Evolutionary conservation across 2,797 vertebrate genomes (phyloP), one percentile per base, ranked within the genome.

Genomic region (Halcyon badia): DNA sequence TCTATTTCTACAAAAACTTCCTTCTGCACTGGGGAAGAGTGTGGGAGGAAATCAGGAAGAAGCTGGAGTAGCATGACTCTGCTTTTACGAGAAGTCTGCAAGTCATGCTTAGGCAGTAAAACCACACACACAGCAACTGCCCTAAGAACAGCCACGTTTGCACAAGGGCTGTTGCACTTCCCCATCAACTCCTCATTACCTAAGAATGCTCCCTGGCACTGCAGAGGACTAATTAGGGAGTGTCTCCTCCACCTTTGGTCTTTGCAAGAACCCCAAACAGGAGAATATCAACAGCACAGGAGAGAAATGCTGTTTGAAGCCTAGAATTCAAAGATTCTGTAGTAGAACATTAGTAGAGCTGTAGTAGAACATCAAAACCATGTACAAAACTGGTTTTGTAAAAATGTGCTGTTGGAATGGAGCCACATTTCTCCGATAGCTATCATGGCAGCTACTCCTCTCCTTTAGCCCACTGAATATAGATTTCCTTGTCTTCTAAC

Each of bases 101-200:
- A 96, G 94, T 94, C 92, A 95, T 4, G 68, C 71, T 94, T 60
- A 78, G 5, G 83, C 87, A 87, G 61, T 57, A 37, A 91, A 65
- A 61, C 49, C 73, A 46, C 41, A 12, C n/a, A 12, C 14, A 30
- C 15, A 93, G 82, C 52, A 48, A 48, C 48, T 91, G 46, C 79
- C 77, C 65, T 41, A 33, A 20, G 44, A 57, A 51, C 0, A 0
- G 54, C 72, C 15, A 4, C 1, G 49, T 82, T 92, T 95, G 75
- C 83, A 54, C 42, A 90, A 52, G 84, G 72, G 35, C 35, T 30
- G 1, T 70, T 78, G 39, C 51, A 80, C 28, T 91, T 92, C 96
- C 96, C 60, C 73, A 20, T 78, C 46, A 52, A 37, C 26, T 18
- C 78, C 4, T 58, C 41, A 0, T 89, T 92, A 89, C 84, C 87